phyloP scores from a whole-genome alignment of 2,113 vertebrate species.

The Pterocles orientalis region DNA sequence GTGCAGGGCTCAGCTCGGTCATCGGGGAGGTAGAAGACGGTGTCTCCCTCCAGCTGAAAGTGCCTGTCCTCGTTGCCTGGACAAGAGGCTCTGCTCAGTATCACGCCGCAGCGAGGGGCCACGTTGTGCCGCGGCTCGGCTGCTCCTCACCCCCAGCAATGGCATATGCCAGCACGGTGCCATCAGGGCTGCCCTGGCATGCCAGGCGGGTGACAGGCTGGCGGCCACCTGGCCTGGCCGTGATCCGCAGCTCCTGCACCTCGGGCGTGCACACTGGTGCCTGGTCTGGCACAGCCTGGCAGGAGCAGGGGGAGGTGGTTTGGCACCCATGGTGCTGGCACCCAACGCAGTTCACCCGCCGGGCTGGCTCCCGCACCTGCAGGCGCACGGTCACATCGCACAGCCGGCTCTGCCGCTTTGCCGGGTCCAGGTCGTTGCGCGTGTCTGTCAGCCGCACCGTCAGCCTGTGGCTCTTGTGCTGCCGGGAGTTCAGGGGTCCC shows the following conservation, averaged over 20 bases:
- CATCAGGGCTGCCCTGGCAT: slow-evolving; percentile 37
- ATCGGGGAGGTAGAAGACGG: neutral
- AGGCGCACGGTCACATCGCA: slow-evolving; percentile 66
- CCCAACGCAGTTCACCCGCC: accelerated
- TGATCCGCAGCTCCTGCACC: slow-evolving; percentile 61
- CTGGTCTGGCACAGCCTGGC: slow-evolving; percentile 70
- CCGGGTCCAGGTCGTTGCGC: slow-evolving; percentile 50
- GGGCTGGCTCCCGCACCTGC: slow-evolving; percentile 48
- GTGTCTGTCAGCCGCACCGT: slow-evolving; percentile 65
- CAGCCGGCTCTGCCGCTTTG: neutral
- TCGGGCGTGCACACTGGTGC: slow-evolving; percentile 65
- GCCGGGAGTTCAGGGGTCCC: slow-evolving; percentile 62
- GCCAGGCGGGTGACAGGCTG: slow-evolving; percentile 47
- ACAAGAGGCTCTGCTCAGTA: neutral
- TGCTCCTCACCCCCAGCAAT: slow-evolving; percentile 60
- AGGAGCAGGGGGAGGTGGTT: accelerated
- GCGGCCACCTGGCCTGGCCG: neutral
- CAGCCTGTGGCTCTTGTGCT: slow-evolving; percentile 44
- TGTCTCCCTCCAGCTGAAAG: slow-evolving; percentile 64
- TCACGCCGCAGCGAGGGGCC: accelerated
- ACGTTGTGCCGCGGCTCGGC: neutral
- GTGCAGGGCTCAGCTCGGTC: neutral
- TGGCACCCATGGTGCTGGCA: accelerated
- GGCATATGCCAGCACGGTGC: slow-evolving; percentile 4
- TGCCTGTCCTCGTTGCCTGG: slow-evolving; percentile 67